Percentiles rank a stretch among this genome's conserved stretches.
Evolutionary conservation across 2,113 vertebrate species (phyloP).

Genomic region (Acanthochromis polyacanthus): DNA sequence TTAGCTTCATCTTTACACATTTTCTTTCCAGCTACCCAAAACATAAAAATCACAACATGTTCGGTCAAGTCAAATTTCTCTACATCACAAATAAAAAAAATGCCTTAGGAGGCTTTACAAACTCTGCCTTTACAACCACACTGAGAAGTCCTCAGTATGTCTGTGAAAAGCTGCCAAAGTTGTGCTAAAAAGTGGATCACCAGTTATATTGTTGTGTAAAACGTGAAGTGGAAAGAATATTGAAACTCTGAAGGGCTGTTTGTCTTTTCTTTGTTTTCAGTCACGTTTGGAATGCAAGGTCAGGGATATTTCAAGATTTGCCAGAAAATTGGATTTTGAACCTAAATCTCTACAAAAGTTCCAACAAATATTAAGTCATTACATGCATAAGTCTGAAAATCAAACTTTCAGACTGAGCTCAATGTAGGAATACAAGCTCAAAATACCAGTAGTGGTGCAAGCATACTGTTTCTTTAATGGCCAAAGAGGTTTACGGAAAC

Average conservation of each 20-base stretch:
- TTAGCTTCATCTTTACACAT: not conserved
- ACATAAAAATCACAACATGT: not conserved
- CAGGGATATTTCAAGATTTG: not conserved
- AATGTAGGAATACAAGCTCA: not conserved
- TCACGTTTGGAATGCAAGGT: slow-evolving; percentile 7
- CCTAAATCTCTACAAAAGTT: not conserved
- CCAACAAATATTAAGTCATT: slow-evolving; percentile 9
- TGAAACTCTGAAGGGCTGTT: not conserved
- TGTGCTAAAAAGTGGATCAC: not conserved
- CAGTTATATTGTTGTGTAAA: not conserved
- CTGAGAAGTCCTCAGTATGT: not conserved
- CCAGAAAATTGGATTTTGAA: not conserved
- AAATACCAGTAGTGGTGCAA: slow-evolving; percentile 3
- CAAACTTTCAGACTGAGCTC: slow-evolving; percentile 1
- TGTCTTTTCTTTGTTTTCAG: not conserved
- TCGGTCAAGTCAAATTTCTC: not conserved
- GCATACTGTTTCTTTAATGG: not conserved
- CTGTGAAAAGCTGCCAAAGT: slow-evolving; percentile 5
- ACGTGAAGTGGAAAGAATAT: not conserved
- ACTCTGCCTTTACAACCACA: too few species aligned
- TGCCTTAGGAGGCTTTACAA: too few species aligned
- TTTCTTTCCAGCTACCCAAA: not conserved
- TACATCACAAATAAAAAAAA: too few species aligned
- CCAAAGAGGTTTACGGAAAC: not conserved
- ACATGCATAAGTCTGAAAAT: not conserved